Percentiles rank a stretch among this genome's conserved stretches.
Conservation (phyloP, 2,113 vertebrate genomes). For the Periophthalmus modestus region DNA sequence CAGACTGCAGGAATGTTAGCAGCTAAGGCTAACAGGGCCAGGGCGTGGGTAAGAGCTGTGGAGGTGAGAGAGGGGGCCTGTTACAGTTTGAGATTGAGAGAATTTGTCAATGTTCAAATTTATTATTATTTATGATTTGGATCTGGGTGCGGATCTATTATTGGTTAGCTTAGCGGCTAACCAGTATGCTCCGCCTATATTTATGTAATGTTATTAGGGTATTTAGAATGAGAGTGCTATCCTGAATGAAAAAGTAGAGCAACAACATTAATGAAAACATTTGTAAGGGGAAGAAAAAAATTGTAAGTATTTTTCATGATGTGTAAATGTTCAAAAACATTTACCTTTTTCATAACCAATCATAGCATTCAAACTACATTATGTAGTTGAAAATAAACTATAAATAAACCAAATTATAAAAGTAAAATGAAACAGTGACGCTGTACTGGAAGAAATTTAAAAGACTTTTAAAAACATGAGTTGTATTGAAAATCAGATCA, state of each 20-base stretch:
- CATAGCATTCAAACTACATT: no score
- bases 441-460: no score
- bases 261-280: no score
- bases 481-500: no score
- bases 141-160: neutral
- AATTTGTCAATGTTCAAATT: neutral
- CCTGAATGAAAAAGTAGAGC: neutral
- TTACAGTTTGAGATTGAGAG: neutral
- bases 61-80: conserved; percentile 3
- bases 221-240: neutral
- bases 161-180: neutral
- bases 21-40: conserved; percentile 46
- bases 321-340: no score
- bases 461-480: no score
- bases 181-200: neutral
- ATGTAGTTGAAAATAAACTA: no score
- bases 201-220: neutral
- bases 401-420: no score
- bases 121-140: neutral
- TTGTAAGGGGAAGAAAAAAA: no score
- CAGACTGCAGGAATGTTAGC: conserved; percentile 55
- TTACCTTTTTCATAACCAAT: no score
- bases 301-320: no score
- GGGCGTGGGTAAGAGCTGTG: conserved; percentile 41
- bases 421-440: no score